These are phyloP conservation scores for Taenaris catops DNA, from an alignment of 2,888 invertebrate genomes.

Conservation along the genomic window DNA sequence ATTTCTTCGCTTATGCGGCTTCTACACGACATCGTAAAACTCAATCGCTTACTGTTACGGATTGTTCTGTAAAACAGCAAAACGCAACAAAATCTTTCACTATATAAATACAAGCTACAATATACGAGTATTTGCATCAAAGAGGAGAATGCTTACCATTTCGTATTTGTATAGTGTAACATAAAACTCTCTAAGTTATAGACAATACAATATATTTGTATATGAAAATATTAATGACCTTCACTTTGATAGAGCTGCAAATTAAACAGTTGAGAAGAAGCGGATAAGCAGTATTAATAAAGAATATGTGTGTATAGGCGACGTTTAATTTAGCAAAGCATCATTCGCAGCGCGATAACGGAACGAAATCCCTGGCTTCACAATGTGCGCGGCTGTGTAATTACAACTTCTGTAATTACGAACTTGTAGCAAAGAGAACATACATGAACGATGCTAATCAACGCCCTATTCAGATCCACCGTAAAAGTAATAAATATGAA, in stretches of 20 bases:
- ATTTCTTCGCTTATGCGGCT: too few relatives aligned
- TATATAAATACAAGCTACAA: too few relatives aligned
- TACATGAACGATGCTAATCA: slow-evolving; percentile 64
- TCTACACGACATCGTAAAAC: too few relatives aligned
- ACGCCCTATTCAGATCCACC: slow-evolving; percentile 68
- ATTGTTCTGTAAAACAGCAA: too few relatives aligned
- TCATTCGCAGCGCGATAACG: slow-evolving; percentile 57
- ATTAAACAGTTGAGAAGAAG: slow-evolving; percentile 9
- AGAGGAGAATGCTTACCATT: too few relatives aligned
- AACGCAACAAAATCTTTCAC: too few relatives aligned
- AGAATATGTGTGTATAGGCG: slow-evolving; percentile 50
- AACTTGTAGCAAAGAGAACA: slow-evolving; percentile 54
- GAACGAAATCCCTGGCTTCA: slow-evolving; percentile 53
- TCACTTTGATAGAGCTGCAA: slow-evolving; percentile 5
- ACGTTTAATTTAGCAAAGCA: slow-evolving; percentile 75
- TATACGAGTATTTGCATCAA: too few relatives aligned
- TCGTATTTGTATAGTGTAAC: too few relatives aligned
- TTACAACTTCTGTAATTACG: slow-evolving; percentile 74
- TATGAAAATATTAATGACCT: neutral
- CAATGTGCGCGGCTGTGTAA: slow-evolving; percentile 65
- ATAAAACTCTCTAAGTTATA: too few relatives aligned
- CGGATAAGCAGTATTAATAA: slow-evolving; percentile 46
- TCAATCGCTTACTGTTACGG: too few relatives aligned
- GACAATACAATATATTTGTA: too few relatives aligned
- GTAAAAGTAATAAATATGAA: slow-evolving; percentile 72